These are phyloP conservation scores for Arothron firmamentum DNA, from an alignment of 2,113 vertebrate genomes.

Conservation along the genomic window DNA sequence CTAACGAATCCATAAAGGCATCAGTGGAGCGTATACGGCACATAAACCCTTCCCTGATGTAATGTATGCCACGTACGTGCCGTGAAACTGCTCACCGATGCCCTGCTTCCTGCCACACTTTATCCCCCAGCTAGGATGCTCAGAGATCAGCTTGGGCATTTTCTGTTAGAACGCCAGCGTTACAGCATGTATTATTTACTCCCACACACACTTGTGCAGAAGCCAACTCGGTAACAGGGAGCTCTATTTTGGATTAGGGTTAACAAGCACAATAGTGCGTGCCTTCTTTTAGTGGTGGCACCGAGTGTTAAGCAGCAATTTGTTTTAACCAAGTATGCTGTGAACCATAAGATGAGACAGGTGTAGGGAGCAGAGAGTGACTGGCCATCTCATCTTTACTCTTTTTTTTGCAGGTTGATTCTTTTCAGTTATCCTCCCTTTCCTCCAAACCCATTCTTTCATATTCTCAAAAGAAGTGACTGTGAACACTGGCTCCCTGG, in stretches of 20 bases:
- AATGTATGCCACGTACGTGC: no score
- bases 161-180: constrained; percentile 23
- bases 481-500: no score
- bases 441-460: background rate
- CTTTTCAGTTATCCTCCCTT: constrained; percentile 4
- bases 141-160: background rate
- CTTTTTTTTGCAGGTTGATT: background rate
- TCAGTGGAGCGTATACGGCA: background rate
- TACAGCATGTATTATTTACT: constrained; percentile 41
- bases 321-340: no score
- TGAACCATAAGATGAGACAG: background rate
- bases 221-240: background rate
- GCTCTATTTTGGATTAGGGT: background rate
- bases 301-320: no score
- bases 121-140: background rate
- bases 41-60: no score
- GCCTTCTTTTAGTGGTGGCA: background rate
- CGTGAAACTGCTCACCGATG: no score
- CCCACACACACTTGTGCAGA: constrained; percentile 17
- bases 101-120: background rate
- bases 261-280: no score
- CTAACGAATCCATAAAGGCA: background rate
- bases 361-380: background rate
- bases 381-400: background rate
- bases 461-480: no score